These are phyloP conservation scores for Bos javanicus DNA, from an alignment of 2,113 vertebrate species.

Conservation along the genomic window DNA sequence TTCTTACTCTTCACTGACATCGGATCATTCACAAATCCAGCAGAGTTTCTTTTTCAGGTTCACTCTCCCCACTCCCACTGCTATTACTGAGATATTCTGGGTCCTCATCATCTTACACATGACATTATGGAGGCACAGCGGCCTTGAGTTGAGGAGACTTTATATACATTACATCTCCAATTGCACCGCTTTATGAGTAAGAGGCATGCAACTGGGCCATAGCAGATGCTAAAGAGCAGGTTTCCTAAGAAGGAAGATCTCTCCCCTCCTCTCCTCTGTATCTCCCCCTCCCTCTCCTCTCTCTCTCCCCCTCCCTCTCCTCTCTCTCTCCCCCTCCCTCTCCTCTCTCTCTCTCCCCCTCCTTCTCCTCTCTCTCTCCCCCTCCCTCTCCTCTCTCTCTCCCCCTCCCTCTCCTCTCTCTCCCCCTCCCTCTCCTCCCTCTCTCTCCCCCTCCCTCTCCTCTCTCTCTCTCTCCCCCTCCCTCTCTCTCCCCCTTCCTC, in stretches of 20 bases:
- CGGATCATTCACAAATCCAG: background rate
- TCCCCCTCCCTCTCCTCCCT: background rate
- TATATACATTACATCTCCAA: background rate
- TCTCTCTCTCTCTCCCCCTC: accelerated
- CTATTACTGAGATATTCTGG: background rate
- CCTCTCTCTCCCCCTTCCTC: too few relatives aligned
- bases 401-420: too few relatives aligned
- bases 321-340: too few relatives aligned
- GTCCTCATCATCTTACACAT: background rate
- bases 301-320: too few relatives aligned
- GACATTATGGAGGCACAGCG: background rate
- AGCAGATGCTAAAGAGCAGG: background rate
- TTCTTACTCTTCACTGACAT: background rate
- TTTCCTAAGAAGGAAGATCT: background rate
- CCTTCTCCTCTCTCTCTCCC: background rate
- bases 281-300: accelerated
- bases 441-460: background rate
- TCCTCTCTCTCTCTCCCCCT: too few relatives aligned
- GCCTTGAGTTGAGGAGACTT: background rate
- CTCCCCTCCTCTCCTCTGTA: background rate
- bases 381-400: background rate
- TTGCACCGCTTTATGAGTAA: background rate
- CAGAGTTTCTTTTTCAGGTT: background rate
- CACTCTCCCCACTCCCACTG: background rate
- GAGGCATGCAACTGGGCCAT: background rate